These are phyloP conservation scores for Polymixis lichenea DNA, from an alignment of 2,888 invertebrate genomes.

Conservation along the genomic window DNA sequence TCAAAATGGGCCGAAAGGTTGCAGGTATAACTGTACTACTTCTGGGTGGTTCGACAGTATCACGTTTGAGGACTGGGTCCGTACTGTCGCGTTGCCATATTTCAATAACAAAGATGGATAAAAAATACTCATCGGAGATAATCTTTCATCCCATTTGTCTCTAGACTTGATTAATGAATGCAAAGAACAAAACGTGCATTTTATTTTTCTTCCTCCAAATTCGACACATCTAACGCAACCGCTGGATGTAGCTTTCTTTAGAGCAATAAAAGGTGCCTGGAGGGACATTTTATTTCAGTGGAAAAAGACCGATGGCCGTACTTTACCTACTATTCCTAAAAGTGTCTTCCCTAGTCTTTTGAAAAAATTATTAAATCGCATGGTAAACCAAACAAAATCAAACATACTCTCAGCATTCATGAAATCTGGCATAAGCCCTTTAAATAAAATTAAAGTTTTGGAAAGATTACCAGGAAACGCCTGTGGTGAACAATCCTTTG, in stretches of 20 bases:
- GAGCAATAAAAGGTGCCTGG: conserved; percentile 70
- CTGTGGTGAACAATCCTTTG: conserved; percentile 24
- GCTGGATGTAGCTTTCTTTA: conserved; percentile 73
- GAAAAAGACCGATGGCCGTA: conserved; percentile 58
- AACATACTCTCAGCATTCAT: conserved; percentile 55
- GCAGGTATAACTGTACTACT: conserved; percentile 73
- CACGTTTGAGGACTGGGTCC: conserved; percentile 74
- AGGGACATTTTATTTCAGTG: conserved; percentile 56
- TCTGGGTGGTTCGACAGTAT: conserved; percentile 74
- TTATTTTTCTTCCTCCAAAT: conserved; percentile 69
- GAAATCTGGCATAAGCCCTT: conserved; percentile 50
- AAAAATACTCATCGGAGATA: conserved; percentile 76
- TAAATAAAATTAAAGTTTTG: conserved; percentile 48
- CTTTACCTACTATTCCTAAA: conserved; percentile 50
- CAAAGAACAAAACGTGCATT: conserved; percentile 53
- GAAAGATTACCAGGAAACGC: conserved; percentile 44
- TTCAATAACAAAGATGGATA: conserved; percentile 64
- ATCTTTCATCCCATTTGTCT: conserved; percentile 73
- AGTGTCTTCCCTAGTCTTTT: conserved; percentile 46
- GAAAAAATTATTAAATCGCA: conserved; percentile 46
- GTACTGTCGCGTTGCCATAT: conserved; percentile 56
- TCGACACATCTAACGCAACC: conserved; percentile 74
- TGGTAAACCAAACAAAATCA: conserved; percentile 38
- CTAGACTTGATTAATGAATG: conserved; percentile 69
- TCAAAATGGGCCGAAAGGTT: conserved; percentile 72